phyloP scores from a whole-genome alignment of 2,888 invertebrate genomes.

The Atrina japonica region DNA sequence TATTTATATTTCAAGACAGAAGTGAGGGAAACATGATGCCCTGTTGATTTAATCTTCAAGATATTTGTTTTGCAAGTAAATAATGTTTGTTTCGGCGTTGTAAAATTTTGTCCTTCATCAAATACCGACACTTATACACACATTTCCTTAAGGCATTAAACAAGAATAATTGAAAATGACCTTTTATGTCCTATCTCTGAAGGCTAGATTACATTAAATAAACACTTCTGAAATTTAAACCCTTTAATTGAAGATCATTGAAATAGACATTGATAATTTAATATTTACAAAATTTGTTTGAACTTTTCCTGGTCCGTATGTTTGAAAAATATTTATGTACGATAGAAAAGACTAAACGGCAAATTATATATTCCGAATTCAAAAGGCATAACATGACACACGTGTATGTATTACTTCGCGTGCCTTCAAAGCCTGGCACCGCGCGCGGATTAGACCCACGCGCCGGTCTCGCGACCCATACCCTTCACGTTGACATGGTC shows the following conservation, averaged over 20 bases:
- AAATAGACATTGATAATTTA: slow-evolving; percentile 15
- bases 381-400: too few relatives aligned
- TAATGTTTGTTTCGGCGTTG: not conserved
- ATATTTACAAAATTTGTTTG: slow-evolving; percentile 20
- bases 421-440: slow-evolving; percentile 1
- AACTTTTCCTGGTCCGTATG: slow-evolving; percentile 10
- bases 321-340: slow-evolving; percentile 19
- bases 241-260: too few relatives aligned
- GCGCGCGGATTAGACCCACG: slow-evolving; percentile 10
- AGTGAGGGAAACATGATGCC: not conserved
- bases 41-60: slow-evolving; percentile 4
- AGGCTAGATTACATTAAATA: too few relatives aligned
- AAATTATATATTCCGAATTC: too few relatives aligned
- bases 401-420: slow-evolving; percentile 5
- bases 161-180: not conserved
- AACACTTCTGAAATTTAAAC: too few relatives aligned
- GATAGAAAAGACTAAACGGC: too few relatives aligned
- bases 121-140: slow-evolving; percentile 1
- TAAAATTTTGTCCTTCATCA: not conserved
- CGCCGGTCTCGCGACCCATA: slow-evolving; percentile 6
- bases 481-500: not conserved
- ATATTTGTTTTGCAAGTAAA: not conserved
- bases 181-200: too few relatives aligned
- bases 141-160: not conserved
- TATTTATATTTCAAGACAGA: too few relatives aligned